Base-by-base conservation (phyloP, 2,797 vertebrate genomes). In the Pterois miles region DNA sequence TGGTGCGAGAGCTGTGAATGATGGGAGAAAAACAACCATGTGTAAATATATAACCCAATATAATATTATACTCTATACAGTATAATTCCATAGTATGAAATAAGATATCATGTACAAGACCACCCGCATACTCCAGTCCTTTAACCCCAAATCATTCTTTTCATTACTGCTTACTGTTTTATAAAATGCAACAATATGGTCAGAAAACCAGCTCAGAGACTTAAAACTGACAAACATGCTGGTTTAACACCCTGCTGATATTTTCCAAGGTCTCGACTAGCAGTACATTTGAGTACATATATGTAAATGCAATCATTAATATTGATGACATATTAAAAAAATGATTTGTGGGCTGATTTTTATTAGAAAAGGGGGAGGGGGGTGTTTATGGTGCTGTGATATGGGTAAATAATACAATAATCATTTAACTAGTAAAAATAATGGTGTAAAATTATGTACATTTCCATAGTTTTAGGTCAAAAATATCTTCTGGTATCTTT, bases 1-100 rank as follows among this genome's bases (percentile, higher is more conserved):
- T 43, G 14, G 62, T 69, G 52, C 74, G 48, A 59, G 67, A 56
- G 57, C 57, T 22, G n/a, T 43, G 71, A 56, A 29, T 60, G 71
- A 87, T 53, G 71, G 69, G 20, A 46, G 58, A 46, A 60, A 63
- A 67, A 77, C 62, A 31, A 53, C 23, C 3, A 1, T 2, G 22
- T 27, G 43, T 57, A 40, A 50, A 66, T 31, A 23, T 50, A 50
- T 50, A n/a, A 50, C 43, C 22, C 46, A 22, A 65, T 18, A 22
- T 68, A 12, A n/a, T 65, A 5, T 22, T 22, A 65, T 62, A 36
- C n/a, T 50, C 8, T 25, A 0, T 56, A 10, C 33, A 31, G 3
- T 56, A 46, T 53, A 46, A 48, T 11, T 52, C 3, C 33, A 13
- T 34, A 31, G 25, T 23, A 16, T 27, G 7, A 13, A 56, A 18